A percentile compares a stretch with the other conserved stretches of the same genome.
Evolutionary conservation across 2,113 vertebrate species (phyloP).

Genomic region (Prunella himalayana): DNA sequence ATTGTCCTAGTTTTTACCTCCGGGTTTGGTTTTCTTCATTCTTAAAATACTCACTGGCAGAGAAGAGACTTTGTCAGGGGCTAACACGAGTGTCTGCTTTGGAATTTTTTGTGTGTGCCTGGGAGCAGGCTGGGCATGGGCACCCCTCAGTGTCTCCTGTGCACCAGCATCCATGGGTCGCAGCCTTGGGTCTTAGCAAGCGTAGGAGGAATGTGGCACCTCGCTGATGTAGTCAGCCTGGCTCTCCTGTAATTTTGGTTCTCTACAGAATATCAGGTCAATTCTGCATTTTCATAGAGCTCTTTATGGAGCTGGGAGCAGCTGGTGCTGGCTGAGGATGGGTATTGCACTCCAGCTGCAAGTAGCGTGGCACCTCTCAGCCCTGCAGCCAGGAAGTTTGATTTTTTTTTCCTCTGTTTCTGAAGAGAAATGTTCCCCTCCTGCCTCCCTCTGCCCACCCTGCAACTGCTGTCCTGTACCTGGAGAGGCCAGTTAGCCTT

Average conservation of each 20-base stretch:
- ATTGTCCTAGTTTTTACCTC: conserved; percentile 34
- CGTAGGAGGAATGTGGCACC: fast-evolving
- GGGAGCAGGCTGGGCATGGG: background rate
- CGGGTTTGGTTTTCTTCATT: background rate
- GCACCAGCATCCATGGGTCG: background rate
- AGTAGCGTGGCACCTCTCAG: fast-evolving
- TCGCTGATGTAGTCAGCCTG: fast-evolving
- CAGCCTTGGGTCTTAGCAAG: background rate
- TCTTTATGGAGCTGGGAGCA: background rate
- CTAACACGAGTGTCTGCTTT: background rate
- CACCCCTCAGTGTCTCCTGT: fast-evolving
- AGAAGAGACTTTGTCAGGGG: background rate
- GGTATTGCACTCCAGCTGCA: fast-evolving
- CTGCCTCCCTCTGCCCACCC: background rate
- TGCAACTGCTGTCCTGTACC: fast-evolving
- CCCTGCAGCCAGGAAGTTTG: background rate
- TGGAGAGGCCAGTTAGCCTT: background rate
- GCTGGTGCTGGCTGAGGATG: background rate
- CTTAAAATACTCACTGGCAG: conserved; percentile 9
- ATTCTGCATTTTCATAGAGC: background rate
- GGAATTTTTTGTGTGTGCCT: background rate
- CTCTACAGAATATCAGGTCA: background rate
- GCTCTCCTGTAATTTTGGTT: background rate
- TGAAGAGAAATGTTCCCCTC: background rate
- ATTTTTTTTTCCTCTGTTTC: background rate